phyloP scores from a whole-genome alignment of 2,888 invertebrate genomes.

The Drosophila kanekoi region DNA sequence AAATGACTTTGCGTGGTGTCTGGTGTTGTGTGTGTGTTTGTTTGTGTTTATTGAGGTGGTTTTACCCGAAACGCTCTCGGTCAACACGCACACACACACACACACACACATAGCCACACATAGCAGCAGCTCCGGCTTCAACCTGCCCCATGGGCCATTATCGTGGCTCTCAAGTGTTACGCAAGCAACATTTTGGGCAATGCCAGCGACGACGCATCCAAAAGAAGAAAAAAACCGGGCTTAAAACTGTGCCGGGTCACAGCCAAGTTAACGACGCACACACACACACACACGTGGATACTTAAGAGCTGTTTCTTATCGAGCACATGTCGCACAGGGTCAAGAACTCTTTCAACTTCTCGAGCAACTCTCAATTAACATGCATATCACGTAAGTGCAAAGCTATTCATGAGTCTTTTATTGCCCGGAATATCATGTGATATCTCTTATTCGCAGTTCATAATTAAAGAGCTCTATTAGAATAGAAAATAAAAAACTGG shows the following conservation, averaged over 20 bases:
- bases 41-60: constrained; percentile 33
- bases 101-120: constrained; percentile 15
- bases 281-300: not conserved
- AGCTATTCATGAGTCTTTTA: constrained; percentile 11
- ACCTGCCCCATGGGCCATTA: constrained; percentile 43
- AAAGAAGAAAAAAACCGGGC: constrained; percentile 37
- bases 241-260: constrained; percentile 59
- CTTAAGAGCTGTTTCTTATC: constrained; percentile 28
- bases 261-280: constrained; percentile 27
- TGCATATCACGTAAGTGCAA: constrained; percentile 8
- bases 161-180: constrained; percentile 31
- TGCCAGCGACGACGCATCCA: constrained; percentile 27
- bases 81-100: constrained; percentile 7
- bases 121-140: constrained; percentile 11
- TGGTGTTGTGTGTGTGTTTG: constrained; percentile 9
- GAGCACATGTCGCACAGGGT: constrained; percentile 23
- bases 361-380: constrained; percentile 48
- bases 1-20: constrained; percentile 32
- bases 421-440: constrained; percentile 1
- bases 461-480: constrained; percentile 8
- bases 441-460: constrained; percentile 2
- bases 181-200: constrained; percentile 51
- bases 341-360: constrained; percentile 24
- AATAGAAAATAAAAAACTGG: not conserved
- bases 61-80: constrained; percentile 33